These are phyloP conservation scores for Peucedramus taeniatus DNA, from an alignment of 2,113 vertebrate genomes.

Conservation along the genomic window DNA sequence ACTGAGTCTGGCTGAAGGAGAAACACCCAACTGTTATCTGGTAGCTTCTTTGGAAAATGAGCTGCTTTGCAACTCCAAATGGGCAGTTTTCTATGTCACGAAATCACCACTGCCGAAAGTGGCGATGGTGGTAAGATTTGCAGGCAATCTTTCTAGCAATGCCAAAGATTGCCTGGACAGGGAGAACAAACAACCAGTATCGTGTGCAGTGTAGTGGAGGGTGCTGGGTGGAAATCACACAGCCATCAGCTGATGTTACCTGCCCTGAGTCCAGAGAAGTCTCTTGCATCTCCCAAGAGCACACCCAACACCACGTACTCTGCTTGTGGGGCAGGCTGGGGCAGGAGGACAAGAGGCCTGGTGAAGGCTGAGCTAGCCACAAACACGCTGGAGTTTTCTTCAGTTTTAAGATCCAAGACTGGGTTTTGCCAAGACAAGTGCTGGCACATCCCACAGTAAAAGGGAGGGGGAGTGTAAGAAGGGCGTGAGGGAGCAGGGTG, in stretches of 20 bases:
- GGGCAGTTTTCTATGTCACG: not conserved
- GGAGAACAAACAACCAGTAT: not conserved
- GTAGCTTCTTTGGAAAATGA: not conserved
- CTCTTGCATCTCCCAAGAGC: not conserved
- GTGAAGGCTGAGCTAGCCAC: not conserved
- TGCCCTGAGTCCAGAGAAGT: not conserved
- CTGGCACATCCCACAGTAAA: not conserved
- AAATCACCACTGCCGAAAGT: not conserved
- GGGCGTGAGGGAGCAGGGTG: not conserved
- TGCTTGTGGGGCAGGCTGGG: not conserved
- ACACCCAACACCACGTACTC: not conserved
- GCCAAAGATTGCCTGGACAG: not conserved
- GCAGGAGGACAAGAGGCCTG: not conserved
- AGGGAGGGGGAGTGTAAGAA: not conserved
- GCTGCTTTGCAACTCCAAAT: not conserved
- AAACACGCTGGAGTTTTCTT: not conserved
- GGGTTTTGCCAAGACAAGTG: constrained; percentile 43
- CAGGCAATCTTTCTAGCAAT: not conserved
- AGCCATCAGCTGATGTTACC: not conserved
- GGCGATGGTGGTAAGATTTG: not conserved
- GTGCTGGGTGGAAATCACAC: not conserved
- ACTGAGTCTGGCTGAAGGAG: not conserved
- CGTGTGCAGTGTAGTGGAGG: not conserved
- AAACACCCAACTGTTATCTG: not conserved
- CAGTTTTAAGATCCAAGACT: not conserved